These are phyloP conservation scores for Eremophila alpestris DNA, from an alignment of 2,797 vertebrate genomes.

Conservation along the genomic window DNA sequence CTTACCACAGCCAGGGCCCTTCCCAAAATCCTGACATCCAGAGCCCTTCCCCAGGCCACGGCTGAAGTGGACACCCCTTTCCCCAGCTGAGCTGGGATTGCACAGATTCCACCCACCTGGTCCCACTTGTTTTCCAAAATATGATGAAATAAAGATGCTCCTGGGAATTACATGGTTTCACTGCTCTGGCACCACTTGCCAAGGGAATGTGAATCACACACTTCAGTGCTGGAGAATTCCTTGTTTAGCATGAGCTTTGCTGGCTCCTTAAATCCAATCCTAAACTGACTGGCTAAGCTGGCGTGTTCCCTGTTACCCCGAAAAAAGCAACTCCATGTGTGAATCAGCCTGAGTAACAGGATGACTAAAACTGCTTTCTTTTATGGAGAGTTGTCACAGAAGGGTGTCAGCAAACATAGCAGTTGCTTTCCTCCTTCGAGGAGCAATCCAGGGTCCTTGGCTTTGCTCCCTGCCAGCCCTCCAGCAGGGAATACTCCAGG, in stretches of 20 bases:
- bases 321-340: constrained; percentile 52
- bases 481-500: background rate
- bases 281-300: background rate
- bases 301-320: background rate
- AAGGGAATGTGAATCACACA: constrained; percentile 42
- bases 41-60: background rate
- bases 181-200: constrained; percentile 6
- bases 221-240: background rate
- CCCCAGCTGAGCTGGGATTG: background rate
- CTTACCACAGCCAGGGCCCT: background rate
- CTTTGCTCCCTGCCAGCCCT: background rate
- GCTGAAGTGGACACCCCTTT: background rate
- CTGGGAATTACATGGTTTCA: background rate
- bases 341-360: constrained; percentile 64
- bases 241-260: background rate
- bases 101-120: background rate
- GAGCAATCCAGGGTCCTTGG: background rate
- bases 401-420: constrained; percentile 63
- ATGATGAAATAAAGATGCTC: background rate
- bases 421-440: background rate
- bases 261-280: background rate
- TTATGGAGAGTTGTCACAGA: constrained; percentile 23
- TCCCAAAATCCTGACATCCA: background rate
- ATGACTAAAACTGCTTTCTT: constrained; percentile 59
- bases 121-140: background rate